Percentiles rank a stretch among this genome's conserved stretches.
These are phyloP conservation scores for Plebejus argus DNA, from an alignment of 2,888 invertebrate species.

Conservation along the genomic window DNA sequence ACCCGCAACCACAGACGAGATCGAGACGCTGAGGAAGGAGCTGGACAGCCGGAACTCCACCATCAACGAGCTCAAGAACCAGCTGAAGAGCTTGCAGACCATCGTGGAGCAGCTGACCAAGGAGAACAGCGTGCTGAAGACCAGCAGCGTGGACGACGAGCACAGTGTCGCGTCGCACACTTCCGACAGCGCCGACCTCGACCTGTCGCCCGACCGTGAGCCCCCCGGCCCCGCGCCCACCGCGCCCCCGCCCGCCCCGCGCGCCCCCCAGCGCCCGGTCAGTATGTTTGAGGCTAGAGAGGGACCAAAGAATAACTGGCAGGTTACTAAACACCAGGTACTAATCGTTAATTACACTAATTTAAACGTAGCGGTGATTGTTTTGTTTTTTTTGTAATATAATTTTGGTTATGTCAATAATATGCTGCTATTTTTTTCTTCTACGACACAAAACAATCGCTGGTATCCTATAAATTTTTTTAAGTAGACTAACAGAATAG, in stretches of 20 bases:
- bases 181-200: conserved; percentile 58
- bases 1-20: conserved; percentile 54
- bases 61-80: conserved; percentile 83
- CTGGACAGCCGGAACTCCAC: conserved; percentile 83
- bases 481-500: conserved; percentile 32
- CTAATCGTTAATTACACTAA: conserved; percentile 68
- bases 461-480: conserved; percentile 7
- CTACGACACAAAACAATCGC: neutral
- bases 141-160: conserved; percentile 70
- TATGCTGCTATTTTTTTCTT: neutral
- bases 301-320: conserved; percentile 82
- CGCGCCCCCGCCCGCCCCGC: conserved; percentile 47
- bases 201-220: conserved; percentile 42
- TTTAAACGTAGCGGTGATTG: conserved; percentile 38
- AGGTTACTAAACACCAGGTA: conserved; percentile 82
- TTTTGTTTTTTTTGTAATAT: neutral
- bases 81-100: conserved; percentile 82
- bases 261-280: conserved; percentile 82
- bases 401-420: neutral
- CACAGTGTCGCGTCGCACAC: conserved; percentile 67
- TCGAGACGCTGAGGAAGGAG: conserved; percentile 74
- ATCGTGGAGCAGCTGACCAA: conserved; percentile 88
- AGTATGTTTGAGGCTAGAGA: conserved; percentile 94
- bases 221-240: conserved; percentile 52
- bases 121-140: conserved; percentile 89